phyloP scores from a whole-genome alignment of 2,113 vertebrate genomes.

The Melanotaenia duboulayi region DNA sequence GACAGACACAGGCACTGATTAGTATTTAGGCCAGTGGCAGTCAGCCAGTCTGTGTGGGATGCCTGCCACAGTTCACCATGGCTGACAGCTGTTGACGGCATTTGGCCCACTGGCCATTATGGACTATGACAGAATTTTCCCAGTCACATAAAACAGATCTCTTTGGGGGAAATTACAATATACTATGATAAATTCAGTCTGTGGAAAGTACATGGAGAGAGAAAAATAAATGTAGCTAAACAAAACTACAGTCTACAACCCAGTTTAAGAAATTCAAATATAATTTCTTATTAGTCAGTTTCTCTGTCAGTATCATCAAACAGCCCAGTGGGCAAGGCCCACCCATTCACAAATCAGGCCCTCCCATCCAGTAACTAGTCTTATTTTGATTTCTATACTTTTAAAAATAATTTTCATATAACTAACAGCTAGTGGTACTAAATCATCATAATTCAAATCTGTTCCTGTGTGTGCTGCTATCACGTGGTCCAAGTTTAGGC shows the following conservation, averaged over 20 bases:
- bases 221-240: background rate
- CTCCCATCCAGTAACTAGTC: too few relatives aligned
- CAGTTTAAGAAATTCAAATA: background rate
- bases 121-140: constrained; percentile 33
- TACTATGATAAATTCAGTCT: background rate
- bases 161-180: constrained; percentile 4
- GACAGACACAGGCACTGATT: constrained; percentile 9
- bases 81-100: constrained; percentile 29
- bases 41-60: constrained; percentile 20
- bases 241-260: background rate
- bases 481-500: too few relatives aligned
- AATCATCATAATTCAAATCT: too few relatives aligned
- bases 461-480: too few relatives aligned
- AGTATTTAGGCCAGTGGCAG: constrained; percentile 37
- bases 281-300: too few relatives aligned
- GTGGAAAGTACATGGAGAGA: background rate
- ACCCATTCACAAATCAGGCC: too few relatives aligned
- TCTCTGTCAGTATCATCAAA: too few relatives aligned
- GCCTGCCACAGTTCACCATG: constrained; percentile 18
- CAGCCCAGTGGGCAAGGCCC: too few relatives aligned
- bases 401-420: too few relatives aligned
- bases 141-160: constrained; percentile 11
- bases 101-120: constrained; percentile 24
- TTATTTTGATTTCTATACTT: too few relatives aligned
- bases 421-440: too few relatives aligned